Evolutionary conservation across 2,888 invertebrate genomes (phyloP), one percentile per base, ranked within the genome.

Genomic region (Harmothoe impar): DNA sequence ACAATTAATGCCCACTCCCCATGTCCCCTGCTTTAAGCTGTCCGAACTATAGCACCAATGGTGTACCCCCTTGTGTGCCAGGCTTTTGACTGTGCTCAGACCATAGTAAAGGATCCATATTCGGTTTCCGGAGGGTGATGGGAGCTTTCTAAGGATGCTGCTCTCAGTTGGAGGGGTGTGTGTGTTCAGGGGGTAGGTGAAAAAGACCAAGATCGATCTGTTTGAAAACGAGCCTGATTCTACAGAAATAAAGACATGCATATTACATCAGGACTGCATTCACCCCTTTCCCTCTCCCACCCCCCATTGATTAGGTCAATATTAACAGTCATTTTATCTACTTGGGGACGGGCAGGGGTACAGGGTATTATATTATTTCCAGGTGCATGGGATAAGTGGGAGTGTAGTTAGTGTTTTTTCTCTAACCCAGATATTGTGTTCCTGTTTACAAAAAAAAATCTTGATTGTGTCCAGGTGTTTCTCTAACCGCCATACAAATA

Each of bases 271-370:
- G 62, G 20, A n/a, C 62, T 20, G 10, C 20, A 15, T 15, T 54
- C 10, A 54, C 10, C 10, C 12, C 54, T 20, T 54, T 54, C 12
- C 20, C 20, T 20, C 43, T 3, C 62, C 20, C 23, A n/a, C 3
- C 62, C n/a, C 23, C 23, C 62, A 62, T 62, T 62, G 62, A 62
- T 62, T 62, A 62, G 62, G 62, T 62, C 62, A 62, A 62, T 62
- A 62, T 20, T 62, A 62, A 62, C 62, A 62, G 3, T 12, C 62
- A 7, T 62, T 62, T 7, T 5, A 3, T 15, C 20, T n/a, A 62
- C 23, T 20, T 20, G 62, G 62, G 5, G 23, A 12, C 10, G n/a
- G 62, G 43, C 5, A 43, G 43, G 43, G 43, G 43, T 43, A 43
- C 43, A 43, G 43, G 43, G 43, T 43, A 43, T 43, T 10, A 43